Evolutionary conservation across 2,888 invertebrate genomes (phyloP), one percentile per base, ranked within the genome.

Genomic region (Antitype chi): DNA sequence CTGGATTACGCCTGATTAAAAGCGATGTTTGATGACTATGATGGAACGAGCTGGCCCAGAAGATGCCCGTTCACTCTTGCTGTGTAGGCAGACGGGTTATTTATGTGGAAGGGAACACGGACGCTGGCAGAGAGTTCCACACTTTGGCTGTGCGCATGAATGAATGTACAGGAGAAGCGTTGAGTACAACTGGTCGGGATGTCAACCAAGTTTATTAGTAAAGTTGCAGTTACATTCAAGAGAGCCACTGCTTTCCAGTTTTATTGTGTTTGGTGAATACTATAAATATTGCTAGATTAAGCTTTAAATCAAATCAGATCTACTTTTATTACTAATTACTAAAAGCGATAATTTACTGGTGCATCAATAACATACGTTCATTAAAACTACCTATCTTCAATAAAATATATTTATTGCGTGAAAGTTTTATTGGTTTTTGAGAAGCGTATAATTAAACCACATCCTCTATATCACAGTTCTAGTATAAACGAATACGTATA

Each of bases 391-490:
- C 38, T 5, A 38, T 4, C 5, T 53, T 28, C 28, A 66, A 76
- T 64, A 52, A 76, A 64, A 49, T 38, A 32, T 75, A 57, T 78
- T 64, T 15, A 62, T 78, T 62, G n/a, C 57, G 67, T 53, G 79
- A 79, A 79, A 79, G 68, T 79, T 73, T 72, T 63, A 79, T 79
- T 68, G 72, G 52, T 53, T 60, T 62, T n/a, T 17, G 20, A 53
- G 7, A 74, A 53, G 52, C 52, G 28, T 74, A n/a, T 20, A n/a
- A 60, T 52, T 52, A 43, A 43, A 60, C 43, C 8, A 71, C 25
- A 49, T 59, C 13, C 17, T 59, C 17, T 32, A 15, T 32, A 23
- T 52, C 52, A 67, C 15, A 28, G 15, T 52, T 67, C 8, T 23
- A 28, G 15, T 52, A 23, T 23, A 66, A 66, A 66, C 8, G 20